Evolutionary conservation across 2,797 vertebrate genomes (phyloP).

Genomic region (Acrocephalus scirpaceus): DNA sequence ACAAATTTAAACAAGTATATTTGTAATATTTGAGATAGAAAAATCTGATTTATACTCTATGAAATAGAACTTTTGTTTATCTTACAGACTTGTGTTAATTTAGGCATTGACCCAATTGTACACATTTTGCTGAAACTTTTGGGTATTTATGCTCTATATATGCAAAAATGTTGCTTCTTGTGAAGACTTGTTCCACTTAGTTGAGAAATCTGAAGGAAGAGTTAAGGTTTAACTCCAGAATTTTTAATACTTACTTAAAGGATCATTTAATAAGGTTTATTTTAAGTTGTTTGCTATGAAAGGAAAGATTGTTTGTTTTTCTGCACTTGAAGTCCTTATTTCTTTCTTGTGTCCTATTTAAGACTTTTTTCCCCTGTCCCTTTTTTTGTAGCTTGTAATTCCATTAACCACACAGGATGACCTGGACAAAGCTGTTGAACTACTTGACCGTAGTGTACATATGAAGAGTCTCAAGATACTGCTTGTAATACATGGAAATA

Average conservation of each 20-base stretch:
- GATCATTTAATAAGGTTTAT: not conserved
- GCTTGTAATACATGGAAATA: slow-evolving; percentile 87
- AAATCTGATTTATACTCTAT: not conserved
- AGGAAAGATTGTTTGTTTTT: not conserved
- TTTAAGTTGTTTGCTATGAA: not conserved
- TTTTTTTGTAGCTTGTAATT: slow-evolving; percentile 88
- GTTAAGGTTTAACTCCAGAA: not conserved
- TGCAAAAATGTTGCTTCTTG: not conserved
- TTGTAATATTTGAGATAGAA: not conserved
- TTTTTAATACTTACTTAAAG: not conserved
- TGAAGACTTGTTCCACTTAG: not conserved
- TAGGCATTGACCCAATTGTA: not conserved
- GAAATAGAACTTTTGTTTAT: not conserved
- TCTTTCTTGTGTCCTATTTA: not conserved
- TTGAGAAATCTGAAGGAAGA: not conserved
- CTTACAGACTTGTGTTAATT: not conserved
- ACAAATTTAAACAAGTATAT: not conserved
- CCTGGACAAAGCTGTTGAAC: slow-evolving; percentile 95
- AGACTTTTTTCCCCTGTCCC: not conserved
- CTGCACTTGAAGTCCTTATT: not conserved
- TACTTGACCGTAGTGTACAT: slow-evolving; percentile 95
- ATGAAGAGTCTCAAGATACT: slow-evolving; percentile 99
- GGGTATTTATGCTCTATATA: not conserved
- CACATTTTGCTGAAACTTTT: not conserved
- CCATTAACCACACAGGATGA: slow-evolving; percentile 95